Evolutionary conservation across 1,140 invertebrate species (phyloP).

Genomic region (Mercenaria mercenaria): DNA sequence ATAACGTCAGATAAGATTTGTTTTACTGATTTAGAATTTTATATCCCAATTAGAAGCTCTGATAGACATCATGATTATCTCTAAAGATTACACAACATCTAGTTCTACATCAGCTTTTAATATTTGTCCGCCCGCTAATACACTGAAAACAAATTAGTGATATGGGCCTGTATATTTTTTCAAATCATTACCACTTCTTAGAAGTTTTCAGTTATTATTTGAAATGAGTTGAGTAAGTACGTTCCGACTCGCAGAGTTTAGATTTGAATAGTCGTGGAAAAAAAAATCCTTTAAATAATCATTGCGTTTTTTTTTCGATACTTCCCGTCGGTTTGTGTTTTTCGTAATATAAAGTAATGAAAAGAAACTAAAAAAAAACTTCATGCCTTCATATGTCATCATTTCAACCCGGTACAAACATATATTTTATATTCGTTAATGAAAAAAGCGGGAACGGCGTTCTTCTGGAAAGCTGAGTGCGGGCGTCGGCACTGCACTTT

Average conservation of each 20-base stretch:
- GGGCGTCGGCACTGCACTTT: conserved; percentile 37
- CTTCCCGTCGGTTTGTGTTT: no score
- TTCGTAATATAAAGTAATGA: no score
- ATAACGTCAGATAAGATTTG: conserved; percentile 41
- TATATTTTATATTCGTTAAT: conserved; percentile 10
- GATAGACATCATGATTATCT: conserved; percentile 41
- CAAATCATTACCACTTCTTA: conserved; percentile 16
- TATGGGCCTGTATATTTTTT: conserved; percentile 30
- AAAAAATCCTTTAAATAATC: no score
- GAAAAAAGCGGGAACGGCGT: neutral
- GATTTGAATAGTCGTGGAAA: no score
- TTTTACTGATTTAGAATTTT: conserved; percentile 42
- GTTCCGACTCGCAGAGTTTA: no score
- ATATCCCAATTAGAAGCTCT: conserved; percentile 47
- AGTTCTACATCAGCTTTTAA: conserved; percentile 1
- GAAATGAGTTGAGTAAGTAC: neutral
- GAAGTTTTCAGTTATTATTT: neutral
- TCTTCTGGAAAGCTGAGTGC: conserved; percentile 16
- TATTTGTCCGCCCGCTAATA: conserved; percentile 5
- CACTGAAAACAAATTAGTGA: conserved; percentile 34
- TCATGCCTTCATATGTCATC: no score
- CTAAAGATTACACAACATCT: neutral
- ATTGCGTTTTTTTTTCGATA: no score
- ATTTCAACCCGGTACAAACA: neutral
- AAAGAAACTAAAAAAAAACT: no score